These are phyloP conservation scores for Lerema accius DNA, from an alignment of 1,140 invertebrate species.

Conservation along the genomic window DNA sequence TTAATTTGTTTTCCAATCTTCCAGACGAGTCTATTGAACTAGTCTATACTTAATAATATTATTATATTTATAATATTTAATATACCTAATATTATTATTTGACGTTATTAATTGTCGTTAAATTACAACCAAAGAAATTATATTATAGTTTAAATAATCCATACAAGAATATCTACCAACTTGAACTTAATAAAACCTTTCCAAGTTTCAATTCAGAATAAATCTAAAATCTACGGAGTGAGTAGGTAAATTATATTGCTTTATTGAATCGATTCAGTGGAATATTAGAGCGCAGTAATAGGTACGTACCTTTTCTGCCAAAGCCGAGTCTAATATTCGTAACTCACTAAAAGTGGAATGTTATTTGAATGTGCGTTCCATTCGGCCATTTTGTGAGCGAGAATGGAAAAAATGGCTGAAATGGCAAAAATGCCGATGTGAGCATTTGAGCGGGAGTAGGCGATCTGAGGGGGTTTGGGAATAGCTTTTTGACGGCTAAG, in stretches of 20 bases:
- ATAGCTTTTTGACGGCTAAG: constrained; percentile 18
- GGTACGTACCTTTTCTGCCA: constrained; percentile 28
- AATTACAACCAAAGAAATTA: too few relatives aligned
- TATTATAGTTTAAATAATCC: constrained; percentile 5
- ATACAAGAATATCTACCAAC: background rate
- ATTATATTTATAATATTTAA: too few relatives aligned
- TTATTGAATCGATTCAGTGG: constrained; percentile 28
- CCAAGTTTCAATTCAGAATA: constrained; percentile 25
- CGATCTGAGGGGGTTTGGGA: constrained; percentile 25
- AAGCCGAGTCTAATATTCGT: constrained; percentile 31
- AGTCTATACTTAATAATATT: too few relatives aligned
- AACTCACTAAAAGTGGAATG: constrained; percentile 45
- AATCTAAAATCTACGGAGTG: constrained; percentile 16
- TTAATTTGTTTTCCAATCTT: too few relatives aligned
- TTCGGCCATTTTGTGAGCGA: constrained; percentile 56
- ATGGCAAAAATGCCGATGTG: constrained; percentile 50
- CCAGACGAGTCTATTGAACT: too few relatives aligned
- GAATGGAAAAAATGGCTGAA: constrained; percentile 49
- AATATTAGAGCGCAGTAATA: constrained; percentile 21
- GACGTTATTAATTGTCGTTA: too few relatives aligned
- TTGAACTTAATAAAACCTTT: constrained; percentile 9
- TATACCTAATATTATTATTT: too few relatives aligned
- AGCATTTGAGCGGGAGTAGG: constrained; percentile 14
- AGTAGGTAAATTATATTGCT: constrained; percentile 28
- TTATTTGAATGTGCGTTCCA: constrained; percentile 67